Base-by-base conservation (phyloP, 2,888 invertebrate genomes). In the Pimpla rufipes region DNA sequence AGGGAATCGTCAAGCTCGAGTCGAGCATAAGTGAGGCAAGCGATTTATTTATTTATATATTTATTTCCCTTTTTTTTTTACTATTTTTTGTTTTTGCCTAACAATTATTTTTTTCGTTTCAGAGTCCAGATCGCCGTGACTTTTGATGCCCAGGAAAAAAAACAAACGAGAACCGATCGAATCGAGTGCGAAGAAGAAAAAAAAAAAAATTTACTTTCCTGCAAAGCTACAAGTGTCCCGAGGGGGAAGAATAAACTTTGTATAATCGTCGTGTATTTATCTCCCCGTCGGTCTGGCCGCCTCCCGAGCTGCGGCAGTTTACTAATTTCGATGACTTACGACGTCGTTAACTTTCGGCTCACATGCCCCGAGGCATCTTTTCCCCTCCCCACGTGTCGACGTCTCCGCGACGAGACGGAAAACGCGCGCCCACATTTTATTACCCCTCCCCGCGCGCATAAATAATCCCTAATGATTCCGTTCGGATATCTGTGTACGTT, bases 381-480 rank as follows among this genome's bases (percentile, higher is more conserved):
- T 29, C 16, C 37, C 18, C 23, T 35, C 5, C n/a, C n/a, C 71
- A 10, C 29, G 6, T 5, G 23, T 35, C 57, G 16, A 23, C 57
- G 45, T 73, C 45, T 10, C 18, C 21, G 13, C 29, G n/a, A 59
- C 35, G 45, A 73, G 18, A 47, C 59, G 35, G 45, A 16, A 52
- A 55, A 52, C 29, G 35, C 29, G 16, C 10, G 35, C 29, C 29
- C 10, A 10, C 42, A 59, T 73, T 73, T 59, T 47, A 59, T 59
- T 73, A 59, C 45, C 45, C 57, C 7, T 7, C 5, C 10, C 10
- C 29, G 42, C 59, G 7, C 40, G n/a, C 59, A 47, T 73, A 35
- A 59, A 73, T 59, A 73, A 59, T 59, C 8, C 35, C 45, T 73
- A 47, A 73, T 59, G 47, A 59, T 73, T 59, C 57, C 45, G 35